Evolutionary conservation across 2,113 vertebrate species (phyloP).

Genomic region (Cichladusa arquata): DNA sequence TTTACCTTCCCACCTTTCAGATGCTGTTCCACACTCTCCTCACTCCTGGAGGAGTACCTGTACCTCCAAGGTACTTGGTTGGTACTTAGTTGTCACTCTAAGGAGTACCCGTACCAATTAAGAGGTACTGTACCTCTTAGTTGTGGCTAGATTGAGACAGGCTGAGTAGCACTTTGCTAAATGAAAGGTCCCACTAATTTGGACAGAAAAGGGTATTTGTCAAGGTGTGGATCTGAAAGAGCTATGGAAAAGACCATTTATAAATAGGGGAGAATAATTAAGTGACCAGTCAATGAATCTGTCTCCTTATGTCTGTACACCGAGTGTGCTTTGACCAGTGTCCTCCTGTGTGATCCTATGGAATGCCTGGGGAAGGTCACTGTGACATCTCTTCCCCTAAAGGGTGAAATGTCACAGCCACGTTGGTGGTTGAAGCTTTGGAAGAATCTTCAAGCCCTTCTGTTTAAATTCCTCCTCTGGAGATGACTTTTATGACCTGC

Average conservation of each 20-base stretch:
- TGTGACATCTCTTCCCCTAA: not conserved
- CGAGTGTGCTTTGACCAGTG: not conserved
- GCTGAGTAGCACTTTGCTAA: not conserved
- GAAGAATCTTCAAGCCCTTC: not conserved
- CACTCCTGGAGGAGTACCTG: no score
- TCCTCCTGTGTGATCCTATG: no score
- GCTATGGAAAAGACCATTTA: not conserved
- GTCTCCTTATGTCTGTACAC: not conserved
- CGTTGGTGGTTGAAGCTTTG: not conserved
- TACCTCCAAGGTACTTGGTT: no score
- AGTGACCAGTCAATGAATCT: no score
- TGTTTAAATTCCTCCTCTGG: not conserved
- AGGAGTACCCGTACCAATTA: no score
- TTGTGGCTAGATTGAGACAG: rapidly evolving
- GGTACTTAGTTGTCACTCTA: no score
- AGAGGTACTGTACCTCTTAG: not conserved
- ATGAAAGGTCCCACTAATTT: not conserved
- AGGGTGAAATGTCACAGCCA: not conserved
- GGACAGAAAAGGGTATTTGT: not conserved
- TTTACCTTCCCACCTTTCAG: not conserved
- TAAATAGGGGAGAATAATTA: not conserved
- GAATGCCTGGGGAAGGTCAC: not conserved
- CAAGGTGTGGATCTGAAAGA: not conserved
- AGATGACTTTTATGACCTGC: not conserved
- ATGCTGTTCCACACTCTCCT: not conserved